Evolutionary conservation across 2,797 vertebrate species (phyloP).

Genomic region (Simalia tracyae): DNA sequence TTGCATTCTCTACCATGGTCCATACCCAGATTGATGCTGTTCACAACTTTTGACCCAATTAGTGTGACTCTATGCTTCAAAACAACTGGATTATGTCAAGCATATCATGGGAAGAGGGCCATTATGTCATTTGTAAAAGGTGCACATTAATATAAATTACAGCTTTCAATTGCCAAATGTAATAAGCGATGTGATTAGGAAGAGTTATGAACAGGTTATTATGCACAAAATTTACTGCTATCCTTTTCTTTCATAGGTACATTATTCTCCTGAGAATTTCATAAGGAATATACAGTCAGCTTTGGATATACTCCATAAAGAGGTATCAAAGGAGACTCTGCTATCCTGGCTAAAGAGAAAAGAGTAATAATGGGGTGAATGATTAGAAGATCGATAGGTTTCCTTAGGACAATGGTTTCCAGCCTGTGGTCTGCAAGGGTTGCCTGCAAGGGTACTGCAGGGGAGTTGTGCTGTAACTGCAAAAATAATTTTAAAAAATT

Average conservation of each 20-base stretch:
- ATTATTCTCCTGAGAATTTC: conserved; percentile 70
- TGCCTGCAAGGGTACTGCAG: background rate
- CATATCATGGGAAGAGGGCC: background rate
- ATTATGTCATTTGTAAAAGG: background rate
- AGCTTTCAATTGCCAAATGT: background rate
- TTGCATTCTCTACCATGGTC: background rate
- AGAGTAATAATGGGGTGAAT: background rate
- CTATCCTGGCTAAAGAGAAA: background rate
- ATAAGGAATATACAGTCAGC: conserved; percentile 52
- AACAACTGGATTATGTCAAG: background rate
- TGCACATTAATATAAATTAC: background rate
- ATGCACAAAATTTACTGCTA: conserved; percentile 4
- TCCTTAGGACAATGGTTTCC: background rate
- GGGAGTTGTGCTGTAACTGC: background rate
- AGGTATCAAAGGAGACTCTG: conserved; percentile 65
- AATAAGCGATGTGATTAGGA: background rate
- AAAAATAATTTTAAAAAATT: background rate
- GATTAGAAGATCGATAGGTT: background rate
- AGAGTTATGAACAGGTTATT: background rate
- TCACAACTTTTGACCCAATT: background rate
- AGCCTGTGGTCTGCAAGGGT: background rate
- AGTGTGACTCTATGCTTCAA: background rate
- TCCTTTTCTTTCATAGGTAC: conserved; percentile 55
- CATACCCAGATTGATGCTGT: background rate
- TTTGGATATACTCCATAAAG: conserved; percentile 73